Evolutionary conservation across 2,888 invertebrate genomes (phyloP), one percentile per base, ranked within the genome.

Genomic region (Nymphalis urticae): DNA sequence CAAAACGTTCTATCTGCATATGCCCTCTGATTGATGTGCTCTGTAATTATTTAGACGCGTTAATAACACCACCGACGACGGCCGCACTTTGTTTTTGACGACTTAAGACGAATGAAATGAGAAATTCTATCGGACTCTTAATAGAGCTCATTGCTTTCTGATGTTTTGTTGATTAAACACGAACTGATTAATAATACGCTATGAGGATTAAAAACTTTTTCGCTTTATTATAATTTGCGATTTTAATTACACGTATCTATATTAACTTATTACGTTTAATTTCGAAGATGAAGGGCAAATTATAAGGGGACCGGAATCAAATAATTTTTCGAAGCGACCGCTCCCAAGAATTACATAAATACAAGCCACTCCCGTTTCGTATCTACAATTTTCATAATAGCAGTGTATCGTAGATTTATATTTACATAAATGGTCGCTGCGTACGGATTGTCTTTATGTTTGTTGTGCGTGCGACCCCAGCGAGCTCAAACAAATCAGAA

Each of bases 1-100:
- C 89, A 91, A 90, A 89, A 88, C 85, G 85, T 81, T 87, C 88
- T 89, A 91, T 91, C 91, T 92, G 91, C 91, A 90, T 91, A 86
- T 88, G 88, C 85, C 83, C 80, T 80, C 84, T 93, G 93, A 93
- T 92, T 93, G 93, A 93, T 93, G 93, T 89, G 85, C 89, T 86
- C 90, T 92, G 89, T 93, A 93, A 93, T 93, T 93, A 93, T 92
- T 87, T 87, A 85, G 93, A 93, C 93, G 89, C 89, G 89, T 88
- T 93, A 93, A 93, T 93, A 93, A 93, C 88, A 93, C 90, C 88
- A 86, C 87, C 82, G 89, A 85, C 82, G 88, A 89, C 84, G 86
- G 87, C 86, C 85, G 88, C 90, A 91, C 91, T 92, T 88, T 89
- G 90, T 90, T 90, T 90, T 85, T 89, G 91, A 90, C 87, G 91